These are phyloP conservation scores for Erinaceus europaeus DNA, from an alignment of 2,113 vertebrate species.

Conservation along the genomic window DNA sequence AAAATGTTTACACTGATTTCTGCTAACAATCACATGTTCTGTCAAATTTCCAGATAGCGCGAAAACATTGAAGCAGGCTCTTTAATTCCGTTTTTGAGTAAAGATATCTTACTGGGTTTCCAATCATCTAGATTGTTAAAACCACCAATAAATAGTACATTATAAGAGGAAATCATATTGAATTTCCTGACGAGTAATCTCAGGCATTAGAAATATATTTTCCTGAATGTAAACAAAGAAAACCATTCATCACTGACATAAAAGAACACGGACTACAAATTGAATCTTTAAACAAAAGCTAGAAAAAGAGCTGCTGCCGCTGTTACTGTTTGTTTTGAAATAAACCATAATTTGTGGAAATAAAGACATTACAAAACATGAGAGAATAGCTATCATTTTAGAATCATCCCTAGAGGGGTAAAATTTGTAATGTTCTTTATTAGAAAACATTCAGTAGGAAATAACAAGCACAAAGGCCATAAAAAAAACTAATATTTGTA, in stretches of 20 bases:
- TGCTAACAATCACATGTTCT: not conserved
- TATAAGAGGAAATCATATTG: not conserved
- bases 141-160: not conserved
- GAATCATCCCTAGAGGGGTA: too few species aligned
- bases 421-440: too few species aligned
- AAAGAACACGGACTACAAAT: not conserved
- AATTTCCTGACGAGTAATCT: not conserved
- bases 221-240: not conserved
- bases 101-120: not conserved
- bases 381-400: not conserved
- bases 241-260: not conserved
- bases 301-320: not conserved
- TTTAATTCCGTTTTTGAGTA: not conserved
- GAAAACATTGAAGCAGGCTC: not conserved
- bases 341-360: not conserved
- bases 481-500: not conserved
- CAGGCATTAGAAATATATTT: not conserved
- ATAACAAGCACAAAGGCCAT: not conserved
- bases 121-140: not conserved
- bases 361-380: not conserved
- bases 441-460: not conserved
- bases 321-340: not conserved
- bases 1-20: not conserved
- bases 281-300: not conserved
- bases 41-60: not conserved